Conservation (phyloP, 2,113 vertebrate species). For the Megaleporinus macrocephalus region DNA sequence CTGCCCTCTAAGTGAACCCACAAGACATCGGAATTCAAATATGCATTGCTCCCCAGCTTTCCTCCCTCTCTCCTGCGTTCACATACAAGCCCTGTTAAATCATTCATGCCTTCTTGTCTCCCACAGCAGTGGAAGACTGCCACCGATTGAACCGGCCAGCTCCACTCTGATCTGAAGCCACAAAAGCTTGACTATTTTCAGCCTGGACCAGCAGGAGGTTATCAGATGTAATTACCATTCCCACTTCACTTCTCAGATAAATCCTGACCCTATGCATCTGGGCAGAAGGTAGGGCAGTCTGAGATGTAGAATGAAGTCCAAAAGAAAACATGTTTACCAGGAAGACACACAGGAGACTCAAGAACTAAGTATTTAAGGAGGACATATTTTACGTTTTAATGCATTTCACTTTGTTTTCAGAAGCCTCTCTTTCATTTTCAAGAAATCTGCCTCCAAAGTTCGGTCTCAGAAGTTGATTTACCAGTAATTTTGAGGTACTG, state of each 20-base stretch:
- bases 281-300: no score
- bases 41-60: neutral
- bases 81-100: neutral
- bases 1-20: neutral
- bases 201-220: neutral
- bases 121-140: neutral
- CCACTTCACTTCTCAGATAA: neutral
- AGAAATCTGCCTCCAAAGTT: no score
- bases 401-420: no score
- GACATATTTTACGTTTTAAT: no score
- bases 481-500: no score
- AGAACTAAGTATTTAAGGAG: no score
- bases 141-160: neutral
- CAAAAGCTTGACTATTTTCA: neutral
- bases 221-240: neutral
- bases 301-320: no score
- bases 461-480: no score
- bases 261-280: neutral
- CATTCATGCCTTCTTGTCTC: neutral
- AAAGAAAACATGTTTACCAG: no score
- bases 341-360: no score
- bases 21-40: neutral
- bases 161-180: neutral
- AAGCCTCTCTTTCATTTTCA: no score
- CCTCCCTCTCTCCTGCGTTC: neutral